phyloP scores from a whole-genome alignment of 30 jellyfish, hydroid and myxozoan species.

The Chironex yamaguchii region DNA sequence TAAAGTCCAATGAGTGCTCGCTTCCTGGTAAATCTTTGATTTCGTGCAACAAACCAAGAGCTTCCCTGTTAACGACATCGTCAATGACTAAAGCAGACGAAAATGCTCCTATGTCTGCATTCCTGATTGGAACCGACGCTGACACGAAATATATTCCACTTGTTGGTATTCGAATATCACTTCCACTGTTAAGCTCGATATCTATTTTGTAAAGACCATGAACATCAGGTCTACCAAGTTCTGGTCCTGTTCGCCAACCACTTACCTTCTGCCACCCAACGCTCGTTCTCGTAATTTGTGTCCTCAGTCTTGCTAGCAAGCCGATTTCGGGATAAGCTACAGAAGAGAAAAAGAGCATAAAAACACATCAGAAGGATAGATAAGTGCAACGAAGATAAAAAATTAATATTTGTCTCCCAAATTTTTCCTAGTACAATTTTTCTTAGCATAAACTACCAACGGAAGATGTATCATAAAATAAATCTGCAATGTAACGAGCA shows the following conservation, averaged over 20 bases:
- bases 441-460: too few relatives aligned
- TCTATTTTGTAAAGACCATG: too few relatives aligned
- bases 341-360: neutral
- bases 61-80: neutral
- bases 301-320: too few relatives aligned
- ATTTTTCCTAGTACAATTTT: too few relatives aligned
- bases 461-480: too few relatives aligned
- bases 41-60: neutral
- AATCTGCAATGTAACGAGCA: too few relatives aligned
- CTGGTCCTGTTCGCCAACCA: neutral
- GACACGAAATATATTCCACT: neutral
- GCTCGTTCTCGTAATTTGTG: neutral
- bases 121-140: neutral
- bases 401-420: too few relatives aligned
- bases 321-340: neutral
- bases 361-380: too few relatives aligned
- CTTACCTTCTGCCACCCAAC: neutral
- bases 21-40: too few relatives aligned
- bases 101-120: neutral
- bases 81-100: neutral
- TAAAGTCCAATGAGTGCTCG: neutral
- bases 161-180: neutral
- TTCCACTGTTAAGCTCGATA: neutral
- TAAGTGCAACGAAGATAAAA: too few relatives aligned
- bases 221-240: neutral